Percentiles rank a stretch among this genome's conserved stretches.
Conservation (phyloP, 2,888 invertebrate species). For the Pristionchus japonicus region DNA sequence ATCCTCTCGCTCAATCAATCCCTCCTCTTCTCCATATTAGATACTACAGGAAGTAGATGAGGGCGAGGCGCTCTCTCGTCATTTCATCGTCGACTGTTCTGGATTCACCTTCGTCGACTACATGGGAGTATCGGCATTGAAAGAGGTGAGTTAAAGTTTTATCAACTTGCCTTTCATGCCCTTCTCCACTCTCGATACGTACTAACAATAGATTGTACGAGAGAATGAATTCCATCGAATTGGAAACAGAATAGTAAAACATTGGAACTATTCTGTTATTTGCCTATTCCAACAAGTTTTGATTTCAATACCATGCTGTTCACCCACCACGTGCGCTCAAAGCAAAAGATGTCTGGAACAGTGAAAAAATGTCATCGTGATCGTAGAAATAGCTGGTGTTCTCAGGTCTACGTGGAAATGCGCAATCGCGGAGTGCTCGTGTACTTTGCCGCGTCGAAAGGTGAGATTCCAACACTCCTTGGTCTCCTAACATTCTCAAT, state of each 20-base stretch:
- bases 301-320: too few relatives aligned
- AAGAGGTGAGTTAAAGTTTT: constrained; percentile 60
- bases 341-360: background rate
- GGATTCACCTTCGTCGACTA: constrained; percentile 74
- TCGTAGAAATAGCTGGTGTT: too few relatives aligned
- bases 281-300: too few relatives aligned
- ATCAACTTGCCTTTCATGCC: background rate
- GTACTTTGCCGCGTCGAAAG: constrained; percentile 74
- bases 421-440: constrained; percentile 65
- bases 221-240: too few relatives aligned
- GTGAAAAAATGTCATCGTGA: background rate
- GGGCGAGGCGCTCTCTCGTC: constrained; percentile 56
- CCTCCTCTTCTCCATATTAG: background rate
- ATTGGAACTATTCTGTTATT: too few relatives aligned
- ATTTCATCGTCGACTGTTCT: constrained; percentile 73
- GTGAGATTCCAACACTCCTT: constrained; percentile 44
- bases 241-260: too few relatives aligned
- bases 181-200: too few relatives aligned
- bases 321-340: too few relatives aligned
- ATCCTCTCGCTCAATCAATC: background rate
- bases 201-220: too few relatives aligned
- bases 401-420: constrained; percentile 65
- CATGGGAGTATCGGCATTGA: constrained; percentile 74
- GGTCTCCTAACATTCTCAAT: too few relatives aligned
- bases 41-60: constrained; percentile 39